Base-by-base conservation (phyloP, 2,113 vertebrate species). In the Melanostigma gelatinosum region DNA sequence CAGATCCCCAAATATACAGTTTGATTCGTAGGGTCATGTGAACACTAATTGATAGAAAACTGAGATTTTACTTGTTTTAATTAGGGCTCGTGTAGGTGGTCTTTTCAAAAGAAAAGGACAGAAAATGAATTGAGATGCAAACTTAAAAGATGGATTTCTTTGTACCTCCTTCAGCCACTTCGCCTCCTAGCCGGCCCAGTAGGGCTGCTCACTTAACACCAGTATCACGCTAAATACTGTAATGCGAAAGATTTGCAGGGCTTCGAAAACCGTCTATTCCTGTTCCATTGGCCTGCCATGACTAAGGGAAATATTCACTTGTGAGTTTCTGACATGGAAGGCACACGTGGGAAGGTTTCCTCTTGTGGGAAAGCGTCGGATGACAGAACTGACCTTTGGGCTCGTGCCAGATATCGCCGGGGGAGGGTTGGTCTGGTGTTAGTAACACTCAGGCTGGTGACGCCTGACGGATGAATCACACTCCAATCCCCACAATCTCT, bases 241-340 rank as follows among this genome's bases (percentile, higher is more conserved):
- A 22, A 50, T 67, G 20, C 42, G 24, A 36, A 77, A 1, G 16
- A 61, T 15, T 44, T 29, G 7, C 22, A 55, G 4, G 4, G 20
- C 2, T 38, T 32, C 61, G 46, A 44, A 67, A 58, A 20, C 10
- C n/a, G 52, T 82, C 75, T 73, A 42, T 84, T 85, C 48, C 60
- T 80, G 65, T 22, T 62, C 61, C 61, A 4, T 48, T 36, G 67
- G 74, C 75, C 8, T 3, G 34, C 36, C 34, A 74, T 86, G 88
- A 90, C 81, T 90, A 80, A 86, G 88, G 85, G 64, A 89, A 81
- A 86, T 64, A 65, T 78, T 86, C 75, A 74, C 72, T 77, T 67
- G 16, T 16, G 29, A 67, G 52, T 84, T 75, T 83, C 66, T 75
- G 62, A 82, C 3, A 80, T 61, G 62, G 74, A 82, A 58, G 50